Evolutionary conservation across 1,140 invertebrate genomes (phyloP), one percentile per base, ranked within the genome.

Genomic region (Sarcophaga bullata): DNA sequence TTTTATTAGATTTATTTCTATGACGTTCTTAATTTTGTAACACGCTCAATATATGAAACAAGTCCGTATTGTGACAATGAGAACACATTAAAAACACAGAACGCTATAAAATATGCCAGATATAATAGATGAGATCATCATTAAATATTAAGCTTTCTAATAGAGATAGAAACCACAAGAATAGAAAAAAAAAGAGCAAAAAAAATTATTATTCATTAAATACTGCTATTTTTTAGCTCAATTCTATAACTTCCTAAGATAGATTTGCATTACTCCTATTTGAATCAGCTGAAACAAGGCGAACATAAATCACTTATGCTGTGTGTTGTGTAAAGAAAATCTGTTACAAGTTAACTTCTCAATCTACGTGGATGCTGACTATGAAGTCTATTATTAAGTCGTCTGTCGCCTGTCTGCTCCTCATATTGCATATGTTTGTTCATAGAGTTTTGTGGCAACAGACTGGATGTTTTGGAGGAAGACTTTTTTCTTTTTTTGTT

Each of bases 11-110:
- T 17, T 68, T 68, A 25, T 68, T 8, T 68, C 17, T 68, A 68
- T 68, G 17, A 68, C n/a, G 62, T 68, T 68, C 62, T n/a, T n/a
- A n/a, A 68, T 25, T 68, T 68, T 68, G 10, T 68, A 68, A 68
- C 62, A 68, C 62, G 62, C 19, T 6, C 19, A 68, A 68, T 68
- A 68, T 68, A 68, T 37, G 25, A 68, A 68, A 68, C 62, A 68
- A 19, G 17, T 68, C 19, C 19, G 62, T n/a, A 68, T 68, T 68
- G 62, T 68, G n/a, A 68, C 62, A 68, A 68, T 68, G 17, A 25
- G 62, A 68, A 9, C 62, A 68, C 6, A 17, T 68, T 37, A 68
- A 68, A 68, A 8, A 68, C 6, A 68, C n/a, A 37, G 25, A 68
- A 25, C n/a, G 62, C 1, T 25, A 15, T 15, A 58, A n/a, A 58